phyloP scores from a whole-genome alignment of 2,797 vertebrate species.

The Melanogrammus aeglefinus region DNA sequence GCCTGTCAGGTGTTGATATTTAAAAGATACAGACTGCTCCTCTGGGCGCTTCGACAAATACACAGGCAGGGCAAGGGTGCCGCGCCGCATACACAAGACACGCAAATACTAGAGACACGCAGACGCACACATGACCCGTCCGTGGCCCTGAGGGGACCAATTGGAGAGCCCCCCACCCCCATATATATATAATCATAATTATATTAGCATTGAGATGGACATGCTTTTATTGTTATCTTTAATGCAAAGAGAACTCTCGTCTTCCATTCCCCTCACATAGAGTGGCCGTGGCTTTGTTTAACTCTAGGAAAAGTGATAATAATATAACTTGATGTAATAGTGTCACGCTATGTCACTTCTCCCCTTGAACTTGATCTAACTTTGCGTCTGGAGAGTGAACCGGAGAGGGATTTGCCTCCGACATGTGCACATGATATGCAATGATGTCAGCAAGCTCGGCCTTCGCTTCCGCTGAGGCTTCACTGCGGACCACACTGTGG shows the following conservation, averaged over 20 bases:
- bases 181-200: too few relatives aligned
- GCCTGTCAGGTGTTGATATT: conserved; percentile 56
- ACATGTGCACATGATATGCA: not conserved
- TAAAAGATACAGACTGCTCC: conserved; percentile 40
- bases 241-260: not conserved
- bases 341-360: not conserved
- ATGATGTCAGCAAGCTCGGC: too few relatives aligned
- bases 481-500: too few relatives aligned
- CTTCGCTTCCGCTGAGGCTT: too few relatives aligned
- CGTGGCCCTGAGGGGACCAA: not conserved
- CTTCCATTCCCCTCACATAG: too few relatives aligned
- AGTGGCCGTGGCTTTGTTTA: not conserved
- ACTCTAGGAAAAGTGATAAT: too few relatives aligned
- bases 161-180: not conserved
- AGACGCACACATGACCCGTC: conserved; percentile 1
- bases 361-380: not conserved
- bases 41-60: conserved; percentile 38
- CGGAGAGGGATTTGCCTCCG: not conserved
- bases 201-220: not conserved
- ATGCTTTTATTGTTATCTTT: conserved; percentile 19
- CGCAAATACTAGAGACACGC: not conserved
- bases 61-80: conserved; percentile 7
- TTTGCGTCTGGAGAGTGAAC: not conserved
- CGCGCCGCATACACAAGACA: conserved; percentile 9
- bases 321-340: not conserved